Percentiles rank a stretch among this genome's conserved stretches.
Evolutionary conservation across 2,797 vertebrate genomes (phyloP).

Genomic region (Serranus cabrilla): DNA sequence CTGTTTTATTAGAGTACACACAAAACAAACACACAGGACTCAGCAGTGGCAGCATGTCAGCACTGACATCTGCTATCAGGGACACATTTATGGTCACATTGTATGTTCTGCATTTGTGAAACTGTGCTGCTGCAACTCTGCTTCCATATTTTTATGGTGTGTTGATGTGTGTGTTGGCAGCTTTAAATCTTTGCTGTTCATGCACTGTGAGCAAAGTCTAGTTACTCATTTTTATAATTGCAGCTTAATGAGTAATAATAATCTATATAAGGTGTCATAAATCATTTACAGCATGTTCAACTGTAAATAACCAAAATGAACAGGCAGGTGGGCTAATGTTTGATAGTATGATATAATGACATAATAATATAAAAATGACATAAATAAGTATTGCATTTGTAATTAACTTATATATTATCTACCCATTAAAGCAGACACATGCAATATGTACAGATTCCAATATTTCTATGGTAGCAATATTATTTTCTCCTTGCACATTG

Average conservation of each 20-base stretch:
- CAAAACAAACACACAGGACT: conserved; percentile 69
- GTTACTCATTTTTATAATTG: conserved; percentile 19
- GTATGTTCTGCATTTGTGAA: conserved; percentile 25
- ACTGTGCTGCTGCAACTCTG: background rate
- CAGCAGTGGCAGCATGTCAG: conserved; percentile 22
- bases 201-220: background rate
- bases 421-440: background rate
- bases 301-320: background rate
- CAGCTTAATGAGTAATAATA: conserved; percentile 5
- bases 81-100: conserved; percentile 34
- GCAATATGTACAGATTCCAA: background rate
- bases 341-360: background rate
- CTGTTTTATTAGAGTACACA: conserved; percentile 65
- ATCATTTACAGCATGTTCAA: background rate
- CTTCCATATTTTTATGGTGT: conserved; percentile 17
- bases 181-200: background rate
- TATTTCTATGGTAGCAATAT: too few relatives aligned
- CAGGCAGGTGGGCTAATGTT: background rate
- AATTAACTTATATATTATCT: background rate
- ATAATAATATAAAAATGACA: background rate
- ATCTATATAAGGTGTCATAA: background rate
- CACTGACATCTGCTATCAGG: conserved; percentile 50
- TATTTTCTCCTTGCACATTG: too few relatives aligned
- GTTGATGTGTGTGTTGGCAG: background rate
- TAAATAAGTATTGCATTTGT: background rate